These are phyloP conservation scores for Drosophila macrospina DNA, from an alignment of 2,888 invertebrate genomes.

Conservation along the genomic window DNA sequence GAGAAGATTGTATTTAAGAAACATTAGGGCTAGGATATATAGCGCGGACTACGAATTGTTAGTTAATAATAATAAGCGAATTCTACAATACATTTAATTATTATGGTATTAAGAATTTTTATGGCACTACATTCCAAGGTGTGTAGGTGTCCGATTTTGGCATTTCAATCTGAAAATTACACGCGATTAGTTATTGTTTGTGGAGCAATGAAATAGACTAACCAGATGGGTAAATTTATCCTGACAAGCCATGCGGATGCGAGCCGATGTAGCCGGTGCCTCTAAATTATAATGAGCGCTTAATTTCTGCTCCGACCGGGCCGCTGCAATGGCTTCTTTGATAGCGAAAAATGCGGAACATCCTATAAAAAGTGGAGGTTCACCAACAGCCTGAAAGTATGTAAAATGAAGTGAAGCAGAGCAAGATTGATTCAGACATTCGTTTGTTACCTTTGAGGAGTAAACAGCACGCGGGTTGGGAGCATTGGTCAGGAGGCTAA, in stretches of 20 bases:
- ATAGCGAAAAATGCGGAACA: constrained; percentile 96
- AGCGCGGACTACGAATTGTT: background rate
- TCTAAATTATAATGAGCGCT: constrained; percentile 88
- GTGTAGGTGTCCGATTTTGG: constrained; percentile 87
- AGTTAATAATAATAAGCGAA: constrained; percentile 27
- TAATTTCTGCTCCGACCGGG: constrained; percentile 90
- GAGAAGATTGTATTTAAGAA: constrained; percentile 82
- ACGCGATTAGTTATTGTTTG: background rate
- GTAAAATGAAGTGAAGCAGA: background rate
- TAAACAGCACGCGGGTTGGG: constrained; percentile 96
- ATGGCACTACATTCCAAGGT: constrained; percentile 89
- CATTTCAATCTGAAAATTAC: constrained; percentile 86
- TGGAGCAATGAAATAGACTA: constrained; percentile 46
- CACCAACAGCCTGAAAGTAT: constrained; percentile 93
- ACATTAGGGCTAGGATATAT: constrained; percentile 21
- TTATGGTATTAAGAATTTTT: constrained; percentile 52
- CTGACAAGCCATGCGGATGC: constrained; percentile 95
- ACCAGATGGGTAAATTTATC: constrained; percentile 94
- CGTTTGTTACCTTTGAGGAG: constrained; percentile 93
- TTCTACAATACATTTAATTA: constrained; percentile 12
- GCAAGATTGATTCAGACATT: too few species aligned
- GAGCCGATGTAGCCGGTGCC: constrained; percentile 94
- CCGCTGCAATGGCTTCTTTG: constrained; percentile 93
- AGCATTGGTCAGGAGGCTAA: constrained; percentile 95
- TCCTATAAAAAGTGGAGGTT: constrained; percentile 96